Conservation (phyloP, 2,113 vertebrate species). For the Heterochromis multidens region DNA sequence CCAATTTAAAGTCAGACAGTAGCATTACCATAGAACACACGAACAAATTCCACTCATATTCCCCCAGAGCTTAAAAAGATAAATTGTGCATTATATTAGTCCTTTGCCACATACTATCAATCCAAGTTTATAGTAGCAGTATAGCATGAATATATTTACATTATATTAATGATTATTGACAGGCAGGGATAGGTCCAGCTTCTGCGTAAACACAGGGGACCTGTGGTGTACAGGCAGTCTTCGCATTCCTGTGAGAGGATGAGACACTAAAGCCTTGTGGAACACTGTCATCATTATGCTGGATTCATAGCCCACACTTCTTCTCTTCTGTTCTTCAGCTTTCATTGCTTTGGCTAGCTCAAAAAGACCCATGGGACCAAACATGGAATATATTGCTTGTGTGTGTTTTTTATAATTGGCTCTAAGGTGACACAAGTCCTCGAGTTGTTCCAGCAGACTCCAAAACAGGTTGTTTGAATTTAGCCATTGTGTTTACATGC, state of each 20-base stretch:
- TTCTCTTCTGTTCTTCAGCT: conserved; percentile 18
- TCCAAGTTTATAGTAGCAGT: background rate
- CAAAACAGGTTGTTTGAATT: conserved; percentile 47
- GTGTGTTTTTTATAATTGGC: conserved; percentile 61
- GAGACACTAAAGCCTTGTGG: conserved; percentile 8
- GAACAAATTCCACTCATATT: background rate
- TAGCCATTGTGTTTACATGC: conserved; percentile 31
- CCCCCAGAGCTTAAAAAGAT: background rate
- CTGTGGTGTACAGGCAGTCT: background rate
- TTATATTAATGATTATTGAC: conserved; percentile 25
- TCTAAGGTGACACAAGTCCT: conserved; percentile 57
- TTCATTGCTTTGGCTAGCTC: conserved; percentile 17
- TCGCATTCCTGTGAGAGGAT: conserved; percentile 4
- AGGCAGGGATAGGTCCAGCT: background rate
- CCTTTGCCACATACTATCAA: background rate
- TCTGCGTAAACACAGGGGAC: background rate
- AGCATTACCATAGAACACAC: background rate
- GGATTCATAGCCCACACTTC: conserved; percentile 10
- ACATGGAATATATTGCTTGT: conserved; percentile 24
- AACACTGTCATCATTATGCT: conserved; percentile 46
- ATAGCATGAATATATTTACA: conserved; percentile 4
- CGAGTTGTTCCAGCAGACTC: conserved; percentile 31
- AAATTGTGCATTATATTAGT: background rate
- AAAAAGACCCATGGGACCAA: conserved; percentile 47
- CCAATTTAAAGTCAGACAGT: background rate